Evolutionary conservation across 2,113 vertebrate genomes (phyloP), one percentile per base, ranked within the genome.

Genomic region (Chloropsis hardwickii): DNA sequence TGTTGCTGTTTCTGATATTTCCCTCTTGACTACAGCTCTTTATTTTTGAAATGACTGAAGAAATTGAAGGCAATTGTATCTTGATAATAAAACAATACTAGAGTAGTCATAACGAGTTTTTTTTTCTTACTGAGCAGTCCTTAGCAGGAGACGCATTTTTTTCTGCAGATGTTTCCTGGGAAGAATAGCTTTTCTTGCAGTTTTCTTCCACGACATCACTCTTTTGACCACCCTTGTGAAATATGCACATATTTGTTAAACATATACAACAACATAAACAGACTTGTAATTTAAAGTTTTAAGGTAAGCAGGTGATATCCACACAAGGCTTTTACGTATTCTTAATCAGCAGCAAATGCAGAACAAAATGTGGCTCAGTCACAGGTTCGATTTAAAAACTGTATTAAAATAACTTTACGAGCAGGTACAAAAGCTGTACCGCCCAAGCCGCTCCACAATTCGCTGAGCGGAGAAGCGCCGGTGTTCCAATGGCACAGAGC

Each of bases 91-190:
- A 50, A 73, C 15, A 33, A n/a, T 64, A 62, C 35, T 35, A 20
- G 6, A 54, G 33, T 73, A 61, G 14, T 47, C 96, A 50, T 98
- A 98, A 98, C 98, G 89, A 21, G 50, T 96, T 95, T 61, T 97
- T 98, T 54, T 81, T 91, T 65, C 45, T 54, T 39, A 82, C 12
- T 56, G 90, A 82, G 58, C 33, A 22, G 18, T 76, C 91, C 45
- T 96, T 94, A 73, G 82, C 77, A 65, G 88, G 24, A 90, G 65
- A 48, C 7, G 12, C 37, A 22, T n/a, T 81, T 66, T 31, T 74
- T 89, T 86, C 86, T 64, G 40, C 50, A 61, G 45, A 44, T 73
- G 19, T 58, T 74, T 94, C 88, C 81, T 48, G 54, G 28, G 8
- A 50, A n/a, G 81, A 72, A 53, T 3, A 84, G 33, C 18, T 92